Base-by-base conservation (phyloP, 2,888 invertebrate genomes). In the Agrilus biguttatus region DNA sequence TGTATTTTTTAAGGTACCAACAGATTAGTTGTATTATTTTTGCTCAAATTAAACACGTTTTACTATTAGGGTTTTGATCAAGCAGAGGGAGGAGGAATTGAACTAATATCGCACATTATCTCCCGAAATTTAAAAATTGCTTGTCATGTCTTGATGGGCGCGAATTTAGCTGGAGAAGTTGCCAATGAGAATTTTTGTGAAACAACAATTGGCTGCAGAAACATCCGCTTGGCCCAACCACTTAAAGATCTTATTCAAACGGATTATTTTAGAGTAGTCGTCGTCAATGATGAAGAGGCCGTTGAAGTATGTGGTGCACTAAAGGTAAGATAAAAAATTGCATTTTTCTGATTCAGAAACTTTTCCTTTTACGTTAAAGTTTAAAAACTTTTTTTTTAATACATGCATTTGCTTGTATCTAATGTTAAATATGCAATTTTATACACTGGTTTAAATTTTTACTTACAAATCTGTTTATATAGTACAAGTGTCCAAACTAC, bases 231-330 rank as follows among this genome's bases (percentile, higher is more conserved):
- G 49, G 91, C 89, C 32, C 78, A 82, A 37, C 66, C 84, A 56
- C 72, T 97, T 59, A 82, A 92, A 55, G 85, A 88, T 60, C 73
- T 96, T 55, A 89, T 98, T 61, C 92, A 97, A 67, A 91, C 96
- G 0, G 80, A 86, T 42, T 88, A 92, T 68, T 98, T 99, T 73
- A 74, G 96, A 53, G 93, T 96, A 14, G 89, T 90, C 10, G 91
- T 96, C 7, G 95, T 96, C 1, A 87, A 90, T 51, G 98, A 99
- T 66, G 88, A 87, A 49, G 88, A 92, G 57, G 89, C 96, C 13
- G 97, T 98, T 7, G 98, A 99, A 74, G 83, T 96, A 49, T 99
- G 98, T 65, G 98, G 98, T 41, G 98, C 98, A 43, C 72, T 99
- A 21, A 99, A 98, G 78, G 91, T 92, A 63, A 49, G 8, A 10